These are phyloP conservation scores for Cyrtonyx montezumae DNA, from an alignment of 2,113 vertebrate genomes.

Conservation along the genomic window DNA sequence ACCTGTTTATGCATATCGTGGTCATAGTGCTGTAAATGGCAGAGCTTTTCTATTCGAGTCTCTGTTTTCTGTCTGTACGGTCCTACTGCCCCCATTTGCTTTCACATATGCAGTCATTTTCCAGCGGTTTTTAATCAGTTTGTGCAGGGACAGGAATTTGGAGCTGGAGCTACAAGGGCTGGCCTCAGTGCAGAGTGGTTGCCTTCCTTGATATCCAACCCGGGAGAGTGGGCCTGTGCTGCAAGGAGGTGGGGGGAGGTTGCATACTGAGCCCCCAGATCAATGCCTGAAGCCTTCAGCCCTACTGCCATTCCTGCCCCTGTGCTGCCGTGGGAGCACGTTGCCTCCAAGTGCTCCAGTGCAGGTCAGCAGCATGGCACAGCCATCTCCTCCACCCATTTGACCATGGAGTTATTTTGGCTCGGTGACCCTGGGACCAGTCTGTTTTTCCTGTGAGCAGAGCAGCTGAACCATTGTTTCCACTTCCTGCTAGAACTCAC, in stretches of 20 bases:
- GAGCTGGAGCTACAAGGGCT: neutral
- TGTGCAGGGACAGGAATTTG: neutral
- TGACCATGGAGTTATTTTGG: neutral
- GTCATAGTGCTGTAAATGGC: neutral
- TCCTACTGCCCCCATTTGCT: neutral
- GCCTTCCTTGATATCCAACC: neutral
- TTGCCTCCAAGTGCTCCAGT: no score
- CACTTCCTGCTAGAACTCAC: neutral
- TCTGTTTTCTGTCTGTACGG: neutral
- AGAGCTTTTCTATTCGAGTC: neutral
- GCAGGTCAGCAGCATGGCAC: neutral
- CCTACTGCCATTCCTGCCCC: neutral
- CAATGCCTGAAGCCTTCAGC: no score
- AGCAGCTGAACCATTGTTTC: neutral
- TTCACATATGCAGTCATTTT: neutral
- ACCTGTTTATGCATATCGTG: accelerated
- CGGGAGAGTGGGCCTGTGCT: neutral
- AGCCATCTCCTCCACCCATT: no score
- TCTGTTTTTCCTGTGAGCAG: neutral
- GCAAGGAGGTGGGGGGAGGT: neutral
- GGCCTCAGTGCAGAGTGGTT: neutral
- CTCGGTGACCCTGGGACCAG: accelerated
- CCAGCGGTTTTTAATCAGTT: neutral
- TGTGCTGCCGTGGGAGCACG: accelerated
- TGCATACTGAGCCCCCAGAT: neutral